Evolutionary conservation across 2,113 vertebrate genomes (phyloP), one percentile per base, ranked within the genome.

Genomic region (Megaceryle torquata): DNA sequence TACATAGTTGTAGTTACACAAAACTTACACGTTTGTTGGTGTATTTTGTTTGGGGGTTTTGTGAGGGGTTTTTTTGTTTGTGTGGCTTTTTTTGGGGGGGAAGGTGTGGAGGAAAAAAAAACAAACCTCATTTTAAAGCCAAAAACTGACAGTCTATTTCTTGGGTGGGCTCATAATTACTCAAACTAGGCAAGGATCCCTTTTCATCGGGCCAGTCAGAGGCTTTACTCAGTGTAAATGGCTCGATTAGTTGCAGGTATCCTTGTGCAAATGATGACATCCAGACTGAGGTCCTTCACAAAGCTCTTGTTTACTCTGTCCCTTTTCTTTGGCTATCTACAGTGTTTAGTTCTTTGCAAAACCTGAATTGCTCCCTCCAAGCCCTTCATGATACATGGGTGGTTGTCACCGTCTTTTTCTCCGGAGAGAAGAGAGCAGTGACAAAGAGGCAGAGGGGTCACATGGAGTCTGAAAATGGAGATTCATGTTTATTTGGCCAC

Each of bases 361-460:
- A 46, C 8, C 12, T 46, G 16, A 93, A 75, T 76, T 84, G 25
- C 5, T 84, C 26, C 25, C 11, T 60, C 28, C 24, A 44, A 70
- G 43, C 3, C 26, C 33, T 80, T 41, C 2, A 2, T 57, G 28
- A 44, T 3, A 1, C 8, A 6, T 3, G 5, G 8, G 17, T 37
- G 15, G 7, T 70, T 78, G 60, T 35, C 19, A 39, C 13, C 39
- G 2, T 44, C 67, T 41, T 64, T 74, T n/a, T 64, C 15, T 51
- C 20, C 44, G 28, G 3, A 65, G 21, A 85, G 67, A 37, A 37
- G 7, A 37, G 37, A 37, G 37, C 37, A 37, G 37, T 37, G 37
- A 37, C 37, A 43, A 50, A 43, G 29, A 69, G 4, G 3, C 8
- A 10, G 3, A 2, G 0, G 7, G 25, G 3, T 56, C 64, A 63